A percentile compares a stretch with the other conserved stretches of the same genome.
Conservation (phyloP, 2,888 invertebrate genomes). For the Sinhomidia bicolor region DNA sequence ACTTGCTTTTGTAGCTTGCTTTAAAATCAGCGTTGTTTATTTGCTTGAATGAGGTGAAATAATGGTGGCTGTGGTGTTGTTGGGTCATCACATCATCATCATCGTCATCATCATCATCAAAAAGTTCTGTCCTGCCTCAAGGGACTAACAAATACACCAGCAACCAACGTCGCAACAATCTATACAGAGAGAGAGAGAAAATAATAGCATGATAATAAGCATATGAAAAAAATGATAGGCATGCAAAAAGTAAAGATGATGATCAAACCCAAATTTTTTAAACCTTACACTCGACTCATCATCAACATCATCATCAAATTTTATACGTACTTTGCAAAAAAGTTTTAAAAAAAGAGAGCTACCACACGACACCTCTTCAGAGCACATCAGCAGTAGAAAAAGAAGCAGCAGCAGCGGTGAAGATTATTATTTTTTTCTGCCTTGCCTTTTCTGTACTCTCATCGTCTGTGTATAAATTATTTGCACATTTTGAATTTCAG, state of each 20-base stretch:
- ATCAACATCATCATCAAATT: not conserved
- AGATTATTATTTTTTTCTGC: not conserved
- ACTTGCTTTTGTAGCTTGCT: not conserved
- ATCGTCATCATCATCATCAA: not conserved
- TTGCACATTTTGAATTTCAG: slow-evolving; percentile 40
- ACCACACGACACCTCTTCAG: slow-evolving; percentile 23
- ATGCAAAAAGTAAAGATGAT: slow-evolving; percentile 15
- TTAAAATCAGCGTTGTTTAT: slow-evolving; percentile 22
- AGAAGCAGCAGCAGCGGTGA: not conserved
- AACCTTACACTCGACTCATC: not conserved
- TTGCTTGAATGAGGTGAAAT: slow-evolving; percentile 43
- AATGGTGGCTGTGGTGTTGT: slow-evolving; percentile 42
- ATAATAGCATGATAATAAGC: slow-evolving; percentile 25
- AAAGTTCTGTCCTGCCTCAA: slow-evolving; percentile 54
- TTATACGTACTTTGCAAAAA: not conserved
- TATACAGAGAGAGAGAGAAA: not conserved
- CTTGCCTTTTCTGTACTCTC: not conserved
- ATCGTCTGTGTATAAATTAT: slow-evolving; percentile 19
- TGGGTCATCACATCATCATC: slow-evolving; percentile 50
- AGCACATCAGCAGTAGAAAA: too few relatives aligned
- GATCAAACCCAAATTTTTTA: slow-evolving; percentile 1
- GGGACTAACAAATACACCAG: slow-evolving; percentile 42
- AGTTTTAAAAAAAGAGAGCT: not conserved
- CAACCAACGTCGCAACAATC: slow-evolving; percentile 22
- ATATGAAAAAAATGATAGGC: slow-evolving; percentile 1